Conservation (phyloP, 2,113 vertebrate species). For the Ceratotherium simum region DNA sequence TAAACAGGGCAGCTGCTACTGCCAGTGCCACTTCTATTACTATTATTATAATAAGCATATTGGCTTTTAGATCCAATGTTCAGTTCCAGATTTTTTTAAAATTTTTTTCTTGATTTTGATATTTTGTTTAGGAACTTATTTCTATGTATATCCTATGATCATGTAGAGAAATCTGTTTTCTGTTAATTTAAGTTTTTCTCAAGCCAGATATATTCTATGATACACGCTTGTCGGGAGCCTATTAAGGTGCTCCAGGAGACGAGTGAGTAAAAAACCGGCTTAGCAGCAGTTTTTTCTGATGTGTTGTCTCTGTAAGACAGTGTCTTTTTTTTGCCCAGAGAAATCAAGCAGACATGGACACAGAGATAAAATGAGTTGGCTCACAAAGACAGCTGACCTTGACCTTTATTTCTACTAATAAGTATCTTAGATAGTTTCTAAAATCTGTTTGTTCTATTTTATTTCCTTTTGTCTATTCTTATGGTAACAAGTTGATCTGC, state of each 20-base stretch:
- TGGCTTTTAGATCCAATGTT: not conserved
- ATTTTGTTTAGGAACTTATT: constrained; percentile 27
- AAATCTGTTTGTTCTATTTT: not conserved
- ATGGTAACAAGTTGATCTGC: not conserved
- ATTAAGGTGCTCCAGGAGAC: not conserved
- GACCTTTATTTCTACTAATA: not conserved
- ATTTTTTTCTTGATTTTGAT: constrained; percentile 45
- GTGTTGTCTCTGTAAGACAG: not conserved
- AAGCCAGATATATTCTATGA: not conserved
- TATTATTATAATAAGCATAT: not conserved
- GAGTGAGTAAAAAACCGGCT: not conserved
- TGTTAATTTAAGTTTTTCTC: constrained; percentile 19
- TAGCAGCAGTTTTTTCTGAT: not conserved
- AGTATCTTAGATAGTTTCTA: not conserved
- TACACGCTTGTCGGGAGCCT: not conserved
- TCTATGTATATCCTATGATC: constrained; percentile 40
- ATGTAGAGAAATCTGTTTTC: constrained; percentile 43
- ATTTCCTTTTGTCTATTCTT: constrained; percentile 17
- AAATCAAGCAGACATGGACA: not conserved
- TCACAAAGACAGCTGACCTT: not conserved
- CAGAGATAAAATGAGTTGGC: constrained; percentile 4
- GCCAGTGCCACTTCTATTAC: not conserved
- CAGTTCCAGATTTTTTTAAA: not conserved
- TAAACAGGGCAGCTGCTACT: not conserved
- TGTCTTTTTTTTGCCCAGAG: not conserved